Evolutionary conservation across 2,797 vertebrate species (phyloP).

Genomic region (Thripadectes ignobilis): DNA sequence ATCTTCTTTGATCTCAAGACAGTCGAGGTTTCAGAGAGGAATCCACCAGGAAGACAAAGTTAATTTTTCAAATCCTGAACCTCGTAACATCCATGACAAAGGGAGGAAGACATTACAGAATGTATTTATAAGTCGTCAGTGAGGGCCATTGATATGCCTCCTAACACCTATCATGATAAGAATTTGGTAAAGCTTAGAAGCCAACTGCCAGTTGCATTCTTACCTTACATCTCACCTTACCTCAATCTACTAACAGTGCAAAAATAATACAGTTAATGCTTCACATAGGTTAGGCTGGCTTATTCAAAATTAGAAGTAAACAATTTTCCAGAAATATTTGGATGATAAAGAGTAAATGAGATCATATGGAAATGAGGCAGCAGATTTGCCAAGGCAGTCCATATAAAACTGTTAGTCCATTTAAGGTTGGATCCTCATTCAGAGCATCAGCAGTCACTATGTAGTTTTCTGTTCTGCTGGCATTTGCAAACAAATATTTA

Average conservation of each 20-base stretch:
- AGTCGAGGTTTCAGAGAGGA: constrained; percentile 58
- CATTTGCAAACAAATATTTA: constrained; percentile 66
- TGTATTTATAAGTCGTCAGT: not conserved
- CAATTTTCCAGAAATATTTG: not conserved
- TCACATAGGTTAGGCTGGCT: not conserved
- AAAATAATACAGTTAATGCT: constrained; percentile 31
- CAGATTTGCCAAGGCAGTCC: not conserved
- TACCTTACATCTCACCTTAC: constrained; percentile 12
- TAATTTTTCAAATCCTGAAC: constrained; percentile 19
- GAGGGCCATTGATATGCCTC: constrained; percentile 11
- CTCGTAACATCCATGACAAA: not conserved
- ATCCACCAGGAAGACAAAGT: constrained; percentile 42
- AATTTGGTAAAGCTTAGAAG: constrained; percentile 36
- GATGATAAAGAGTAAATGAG: not conserved
- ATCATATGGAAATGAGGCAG: not conserved
- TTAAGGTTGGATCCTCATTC: constrained; percentile 23
- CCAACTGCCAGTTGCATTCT: not conserved
- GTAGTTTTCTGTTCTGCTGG: constrained; percentile 33
- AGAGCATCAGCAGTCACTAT: not conserved
- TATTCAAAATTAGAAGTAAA: constrained; percentile 15
- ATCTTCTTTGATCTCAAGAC: constrained; percentile 74
- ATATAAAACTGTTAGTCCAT: not conserved
- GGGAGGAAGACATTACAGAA: not conserved
- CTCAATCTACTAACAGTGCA: constrained; percentile 8
- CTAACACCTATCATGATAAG: not conserved